These are phyloP conservation scores for Pelobates cultripes DNA, from an alignment of 2,797 vertebrate genomes.

Conservation along the genomic window DNA sequence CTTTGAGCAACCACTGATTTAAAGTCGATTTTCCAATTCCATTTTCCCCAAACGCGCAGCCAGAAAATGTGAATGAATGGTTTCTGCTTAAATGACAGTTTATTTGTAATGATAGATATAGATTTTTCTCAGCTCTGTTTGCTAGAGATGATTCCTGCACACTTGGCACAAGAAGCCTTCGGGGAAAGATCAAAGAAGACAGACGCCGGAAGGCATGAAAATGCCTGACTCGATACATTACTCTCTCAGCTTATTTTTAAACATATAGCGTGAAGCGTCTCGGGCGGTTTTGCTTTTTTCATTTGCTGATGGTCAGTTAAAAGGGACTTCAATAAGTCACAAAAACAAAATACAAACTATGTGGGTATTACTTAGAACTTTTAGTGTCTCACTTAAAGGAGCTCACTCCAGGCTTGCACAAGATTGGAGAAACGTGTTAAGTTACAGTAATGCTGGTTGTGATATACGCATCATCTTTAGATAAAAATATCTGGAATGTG, in stretches of 20 bases:
- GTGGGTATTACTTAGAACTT: no score
- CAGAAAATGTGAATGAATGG: not conserved
- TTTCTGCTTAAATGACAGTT: constrained; percentile 30
- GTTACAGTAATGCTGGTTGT: no score
- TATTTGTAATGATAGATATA: constrained; percentile 36
- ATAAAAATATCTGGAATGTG: no score
- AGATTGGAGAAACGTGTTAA: no score
- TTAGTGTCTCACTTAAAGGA: no score
- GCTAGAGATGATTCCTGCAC: constrained; percentile 57
- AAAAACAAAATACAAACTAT: not conserved
- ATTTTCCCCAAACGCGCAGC: no score
- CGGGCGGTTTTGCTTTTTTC: constrained; percentile 8
- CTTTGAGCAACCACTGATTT: no score
- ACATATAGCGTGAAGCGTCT: constrained; percentile 15
- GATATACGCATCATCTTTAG: no score
- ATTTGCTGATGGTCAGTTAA: constrained; percentile 16
- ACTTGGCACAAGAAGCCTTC: constrained; percentile 50
- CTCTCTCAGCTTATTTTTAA: constrained; percentile 56
- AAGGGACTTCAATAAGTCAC: not conserved
- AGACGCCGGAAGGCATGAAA: constrained; percentile 54
- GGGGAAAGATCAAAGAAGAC: constrained; percentile 62
- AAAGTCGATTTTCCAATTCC: no score
- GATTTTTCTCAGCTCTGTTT: constrained; percentile 34
- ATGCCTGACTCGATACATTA: constrained; percentile 60
- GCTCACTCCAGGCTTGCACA: no score